Base-by-base conservation (phyloP, 2,113 vertebrate species). In the Microtus ochrogaster region DNA sequence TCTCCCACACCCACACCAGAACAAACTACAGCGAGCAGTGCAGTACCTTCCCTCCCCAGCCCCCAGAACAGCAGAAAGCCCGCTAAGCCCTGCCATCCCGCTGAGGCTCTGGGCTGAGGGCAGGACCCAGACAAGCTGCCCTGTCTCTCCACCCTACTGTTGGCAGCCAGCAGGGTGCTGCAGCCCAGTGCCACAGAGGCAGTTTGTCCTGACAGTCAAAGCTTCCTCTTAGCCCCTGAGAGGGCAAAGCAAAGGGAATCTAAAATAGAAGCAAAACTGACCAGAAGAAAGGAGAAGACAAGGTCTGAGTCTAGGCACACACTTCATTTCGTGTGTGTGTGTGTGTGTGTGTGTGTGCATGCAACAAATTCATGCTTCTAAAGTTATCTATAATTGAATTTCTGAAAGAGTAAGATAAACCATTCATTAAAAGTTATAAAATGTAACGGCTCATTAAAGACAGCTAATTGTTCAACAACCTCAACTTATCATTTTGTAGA, bases 41-140 rank as follows among this genome's bases (percentile, higher is more conserved):
- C 22, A 10, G 49, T 49, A 49, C 49, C 11, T 12, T 49, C 49
- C 49, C 13, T 16, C 52, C 52, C 13, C 49, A 49, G 49, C 13
- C 49, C 1, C 3, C 3, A 92, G 94, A 94, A 84, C 65, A 95
- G 92, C 87, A 98, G 47, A 92, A 92, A 90, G 86, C 81, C 63
- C 36, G 3, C 77, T 61, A 28, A 83, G 78, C 0, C 1, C 66
- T 76, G 41, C 65, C n/a, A 70, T 17, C 84, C 94, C 94, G 90
- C 49, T 28, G 86, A 95, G 90, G 89, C 94, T 94, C n/a, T 82
- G 30, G 94, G 44, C 89, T 73, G 78, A 70, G 90, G 78, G 79
- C 55, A 8, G 88, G 33, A 3, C 70, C 87, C 36, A 0, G 0
- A 19, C 89, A 94, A 73, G 89, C 78, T 28, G 66, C 90, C 66